phyloP scores from a whole-genome alignment of 2,797 vertebrate species.

The Anomalospiza imberbis region DNA sequence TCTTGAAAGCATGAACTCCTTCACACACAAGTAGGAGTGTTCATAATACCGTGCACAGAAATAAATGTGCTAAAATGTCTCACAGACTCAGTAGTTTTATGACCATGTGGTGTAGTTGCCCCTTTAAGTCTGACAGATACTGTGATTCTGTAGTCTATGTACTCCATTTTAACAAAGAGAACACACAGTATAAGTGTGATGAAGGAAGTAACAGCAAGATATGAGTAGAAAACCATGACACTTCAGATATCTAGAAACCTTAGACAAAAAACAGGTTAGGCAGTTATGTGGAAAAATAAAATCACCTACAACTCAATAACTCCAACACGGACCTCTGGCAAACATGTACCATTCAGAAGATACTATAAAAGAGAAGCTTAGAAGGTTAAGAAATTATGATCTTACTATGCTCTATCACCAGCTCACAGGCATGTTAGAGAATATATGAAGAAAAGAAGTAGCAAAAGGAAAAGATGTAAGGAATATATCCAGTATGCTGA shows the following conservation, averaged over 20 bases:
- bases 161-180: neutral
- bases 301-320: neutral
- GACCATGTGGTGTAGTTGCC: neutral
- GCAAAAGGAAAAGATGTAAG: neutral
- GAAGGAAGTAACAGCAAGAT: neutral
- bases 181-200: neutral
- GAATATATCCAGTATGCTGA: neutral
- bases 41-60: neutral
- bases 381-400: neutral
- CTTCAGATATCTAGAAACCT: neutral
- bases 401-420: neutral
- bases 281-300: neutral
- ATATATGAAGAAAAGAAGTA: neutral
- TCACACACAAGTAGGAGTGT: neutral
- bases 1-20: neutral
- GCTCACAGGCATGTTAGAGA: neutral
- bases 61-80: neutral
- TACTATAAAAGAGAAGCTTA: neutral
- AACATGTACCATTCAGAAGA: neutral
- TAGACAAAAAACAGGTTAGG: neutral
- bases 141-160: neutral
- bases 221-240: neutral
- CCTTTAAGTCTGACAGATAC: neutral
- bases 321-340: neutral
- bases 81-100: neutral